Evolutionary conservation across 2,797 vertebrate genomes (phyloP).

Genomic region (Bradypodion ventrale): DNA sequence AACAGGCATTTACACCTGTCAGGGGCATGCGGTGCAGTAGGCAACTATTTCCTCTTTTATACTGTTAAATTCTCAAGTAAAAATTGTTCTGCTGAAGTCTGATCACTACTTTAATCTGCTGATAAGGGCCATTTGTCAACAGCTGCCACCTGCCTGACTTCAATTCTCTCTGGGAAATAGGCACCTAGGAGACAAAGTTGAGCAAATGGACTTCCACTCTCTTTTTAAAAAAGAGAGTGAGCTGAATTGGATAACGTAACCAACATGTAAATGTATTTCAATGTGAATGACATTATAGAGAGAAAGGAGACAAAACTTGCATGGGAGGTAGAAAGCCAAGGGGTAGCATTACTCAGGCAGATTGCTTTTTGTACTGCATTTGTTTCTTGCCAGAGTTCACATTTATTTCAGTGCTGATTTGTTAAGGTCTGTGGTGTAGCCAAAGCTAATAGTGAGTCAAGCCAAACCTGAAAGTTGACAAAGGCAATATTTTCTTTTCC

Average conservation of each 20-base stretch:
- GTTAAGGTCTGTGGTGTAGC: not conserved
- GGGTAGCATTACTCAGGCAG: not conserved
- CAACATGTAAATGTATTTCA: too few species aligned
- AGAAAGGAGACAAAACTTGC: not conserved
- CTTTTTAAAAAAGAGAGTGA: not conserved
- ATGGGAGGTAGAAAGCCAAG: not conserved
- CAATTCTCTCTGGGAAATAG: constrained; percentile 3
- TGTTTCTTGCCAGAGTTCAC: not conserved
- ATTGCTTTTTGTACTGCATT: not conserved
- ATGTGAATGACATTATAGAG: not conserved
- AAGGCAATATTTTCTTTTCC: not conserved
- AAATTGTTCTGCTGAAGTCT: not conserved
- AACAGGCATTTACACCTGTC: not conserved
- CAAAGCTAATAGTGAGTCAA: too few species aligned
- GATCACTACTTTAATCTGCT: constrained; percentile 24
- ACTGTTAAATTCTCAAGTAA: not conserved
- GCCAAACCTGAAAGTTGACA: not conserved
- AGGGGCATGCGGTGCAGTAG: not conserved
- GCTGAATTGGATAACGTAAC: not conserved
- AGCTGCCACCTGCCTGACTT: constrained; percentile 17
- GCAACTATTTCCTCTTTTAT: not conserved
- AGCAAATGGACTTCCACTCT: not conserved
- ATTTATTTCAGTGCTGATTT: not conserved
- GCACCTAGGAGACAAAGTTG: not conserved
- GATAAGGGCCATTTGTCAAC: constrained; percentile 19